Conservation (phyloP, 2,797 vertebrate genomes). For the Halcyon chelicuti region DNA sequence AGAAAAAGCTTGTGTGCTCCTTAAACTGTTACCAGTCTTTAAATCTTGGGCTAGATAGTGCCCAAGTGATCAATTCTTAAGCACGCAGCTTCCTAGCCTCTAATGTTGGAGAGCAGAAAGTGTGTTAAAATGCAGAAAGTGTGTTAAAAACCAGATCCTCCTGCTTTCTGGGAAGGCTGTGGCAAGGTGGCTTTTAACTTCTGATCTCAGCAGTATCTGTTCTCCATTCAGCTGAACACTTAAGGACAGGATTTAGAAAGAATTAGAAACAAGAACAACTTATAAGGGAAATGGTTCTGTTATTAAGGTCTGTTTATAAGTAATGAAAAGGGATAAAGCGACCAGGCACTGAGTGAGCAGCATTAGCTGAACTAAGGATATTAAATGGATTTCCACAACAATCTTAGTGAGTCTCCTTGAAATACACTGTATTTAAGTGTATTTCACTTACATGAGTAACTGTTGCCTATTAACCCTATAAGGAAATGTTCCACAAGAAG, state of each 20-base stretch:
- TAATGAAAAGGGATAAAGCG: constrained; percentile 14
- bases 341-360: background rate
- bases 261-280: background rate
- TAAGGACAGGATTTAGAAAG: background rate
- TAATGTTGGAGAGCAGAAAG: background rate
- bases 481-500: background rate
- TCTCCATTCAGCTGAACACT: background rate
- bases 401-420: background rate
- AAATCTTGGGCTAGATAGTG: background rate
- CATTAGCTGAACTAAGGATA: background rate
- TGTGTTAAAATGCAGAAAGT: background rate
- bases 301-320: background rate
- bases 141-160: background rate
- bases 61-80: background rate
- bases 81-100: background rate
- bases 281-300: background rate
- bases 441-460: background rate
- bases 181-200: background rate
- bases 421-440: background rate
- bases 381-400: background rate
- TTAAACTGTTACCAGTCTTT: background rate
- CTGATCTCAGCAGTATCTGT: background rate
- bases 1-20: background rate
- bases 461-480: background rate
- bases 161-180: background rate